Evolutionary conservation across 2,888 invertebrate genomes (phyloP).

Genomic region (Abrostola triplasia): DNA sequence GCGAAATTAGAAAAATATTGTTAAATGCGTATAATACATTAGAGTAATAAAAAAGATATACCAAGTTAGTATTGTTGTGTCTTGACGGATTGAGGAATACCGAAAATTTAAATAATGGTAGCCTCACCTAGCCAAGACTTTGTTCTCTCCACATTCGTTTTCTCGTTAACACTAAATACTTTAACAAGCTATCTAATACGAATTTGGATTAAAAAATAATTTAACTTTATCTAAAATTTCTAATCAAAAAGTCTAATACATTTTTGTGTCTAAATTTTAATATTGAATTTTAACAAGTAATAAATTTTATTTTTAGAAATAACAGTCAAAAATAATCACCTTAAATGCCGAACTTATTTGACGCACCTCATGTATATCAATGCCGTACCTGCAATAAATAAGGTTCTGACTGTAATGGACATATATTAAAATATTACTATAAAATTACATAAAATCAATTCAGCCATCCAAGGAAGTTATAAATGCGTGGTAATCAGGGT

Average conservation of each 20-base stretch:
- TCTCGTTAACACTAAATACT: conserved; percentile 66
- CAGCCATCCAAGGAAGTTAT: conserved; percentile 89
- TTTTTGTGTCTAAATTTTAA: too few relatives aligned
- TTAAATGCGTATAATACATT: neutral
- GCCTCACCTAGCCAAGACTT: conserved; percentile 85
- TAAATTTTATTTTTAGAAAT: too few relatives aligned
- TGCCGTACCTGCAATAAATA: neutral
- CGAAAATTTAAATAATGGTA: conserved; percentile 75
- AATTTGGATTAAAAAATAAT: conserved; percentile 64
- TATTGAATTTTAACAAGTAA: too few relatives aligned
- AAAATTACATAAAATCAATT: conserved; percentile 40
- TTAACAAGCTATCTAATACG: conserved; percentile 65
- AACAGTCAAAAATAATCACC: neutral
- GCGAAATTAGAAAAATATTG: neutral
- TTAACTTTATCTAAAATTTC: neutral
- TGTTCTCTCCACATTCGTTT: conserved; percentile 75
- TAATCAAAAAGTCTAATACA: too few relatives aligned
- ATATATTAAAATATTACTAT: neutral
- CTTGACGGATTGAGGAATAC: conserved; percentile 86
- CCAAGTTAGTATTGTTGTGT: conserved; percentile 60
- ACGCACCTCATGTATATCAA: too few relatives aligned
- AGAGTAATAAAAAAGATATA: neutral
- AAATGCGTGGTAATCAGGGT: conserved; percentile 88
- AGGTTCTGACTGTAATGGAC: too few relatives aligned
- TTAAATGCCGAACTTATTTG: neutral